phyloP scores from a whole-genome alignment of 2,113 vertebrate species.

The Bothrops jararaca region DNA sequence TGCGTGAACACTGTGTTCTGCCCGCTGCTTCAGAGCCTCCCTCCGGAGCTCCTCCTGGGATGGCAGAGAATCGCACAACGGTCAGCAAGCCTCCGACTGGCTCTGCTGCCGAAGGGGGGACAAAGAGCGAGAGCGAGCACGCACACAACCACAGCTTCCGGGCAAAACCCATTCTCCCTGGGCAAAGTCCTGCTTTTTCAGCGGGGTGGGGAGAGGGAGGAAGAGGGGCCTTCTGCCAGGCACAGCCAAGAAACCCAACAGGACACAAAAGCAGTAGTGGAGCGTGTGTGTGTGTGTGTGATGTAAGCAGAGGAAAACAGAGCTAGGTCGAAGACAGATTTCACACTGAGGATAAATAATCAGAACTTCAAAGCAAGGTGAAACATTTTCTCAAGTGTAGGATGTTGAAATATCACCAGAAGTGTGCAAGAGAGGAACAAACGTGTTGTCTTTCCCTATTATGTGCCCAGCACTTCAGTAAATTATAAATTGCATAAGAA shows the following conservation, averaged over 20 bases:
- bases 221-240: not conserved
- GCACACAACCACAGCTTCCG: not conserved
- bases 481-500: too few species aligned
- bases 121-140: not conserved
- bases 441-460: not conserved
- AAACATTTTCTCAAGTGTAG: not conserved
- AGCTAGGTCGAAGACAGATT: not conserved
- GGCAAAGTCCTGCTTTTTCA: not conserved
- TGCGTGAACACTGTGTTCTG: constrained; percentile 82
- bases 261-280: not conserved
- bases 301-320: too few species aligned
- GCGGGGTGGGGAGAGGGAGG: too few species aligned
- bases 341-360: too few species aligned
- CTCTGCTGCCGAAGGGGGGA: not conserved
- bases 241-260: too few species aligned
- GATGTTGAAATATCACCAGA: not conserved
- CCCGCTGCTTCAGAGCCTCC: constrained; percentile 91
- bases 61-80: not conserved
- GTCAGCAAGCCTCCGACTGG: not conserved
- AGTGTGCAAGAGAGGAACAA: too few species aligned
- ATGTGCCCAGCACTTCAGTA: too few species aligned
- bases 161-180: not conserved
- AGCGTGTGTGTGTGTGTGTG: not conserved
- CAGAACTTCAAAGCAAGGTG: too few species aligned
- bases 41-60: constrained; percentile 89